Conservation (phyloP, 30 jellyfish, hydroid and myxozoan genomes). For the Aurelia sp. region DNA sequence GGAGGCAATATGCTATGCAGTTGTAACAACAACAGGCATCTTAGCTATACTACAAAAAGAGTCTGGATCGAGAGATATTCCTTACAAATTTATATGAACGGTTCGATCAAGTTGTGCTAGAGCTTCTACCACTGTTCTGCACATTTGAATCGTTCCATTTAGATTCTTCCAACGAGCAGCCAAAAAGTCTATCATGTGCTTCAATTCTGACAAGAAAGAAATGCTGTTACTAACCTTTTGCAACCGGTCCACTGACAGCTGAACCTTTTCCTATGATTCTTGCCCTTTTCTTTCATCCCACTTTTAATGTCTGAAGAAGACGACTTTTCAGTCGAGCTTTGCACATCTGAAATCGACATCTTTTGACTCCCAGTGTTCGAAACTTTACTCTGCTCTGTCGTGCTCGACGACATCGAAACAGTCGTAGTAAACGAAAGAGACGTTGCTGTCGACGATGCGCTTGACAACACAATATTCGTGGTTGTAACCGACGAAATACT, state of each 20-base stretch:
- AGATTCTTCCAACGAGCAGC: no score
- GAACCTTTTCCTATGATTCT: constrained; percentile 4
- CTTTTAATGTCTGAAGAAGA: neutral
- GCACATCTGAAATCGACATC: no score
- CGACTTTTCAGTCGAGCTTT: neutral
- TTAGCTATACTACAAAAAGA: no score
- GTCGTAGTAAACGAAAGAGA: neutral
- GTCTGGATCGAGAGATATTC: no score
- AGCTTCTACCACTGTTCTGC: no score
- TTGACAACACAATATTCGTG: neutral
- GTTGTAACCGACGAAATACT: neutral
- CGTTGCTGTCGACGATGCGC: neutral
- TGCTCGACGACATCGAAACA: neutral
- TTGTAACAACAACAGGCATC: no score
- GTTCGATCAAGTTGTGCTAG: no score
- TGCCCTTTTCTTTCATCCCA: constrained; percentile 23
- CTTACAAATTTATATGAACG: no score
- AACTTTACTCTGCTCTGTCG: neutral
- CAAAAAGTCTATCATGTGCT: no score
- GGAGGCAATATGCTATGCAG: no score
- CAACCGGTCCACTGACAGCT: constrained; percentile 53
- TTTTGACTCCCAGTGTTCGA: neutral
- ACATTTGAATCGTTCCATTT: no score
- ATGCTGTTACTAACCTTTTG: constrained; percentile 14
- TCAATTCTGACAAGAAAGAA: neutral